A percentile compares a stretch with the other conserved stretches of the same genome.
phyloP scores from a whole-genome alignment of 92 coral and sea anemone species.

The Isaurus tuberculatus region DNA sequence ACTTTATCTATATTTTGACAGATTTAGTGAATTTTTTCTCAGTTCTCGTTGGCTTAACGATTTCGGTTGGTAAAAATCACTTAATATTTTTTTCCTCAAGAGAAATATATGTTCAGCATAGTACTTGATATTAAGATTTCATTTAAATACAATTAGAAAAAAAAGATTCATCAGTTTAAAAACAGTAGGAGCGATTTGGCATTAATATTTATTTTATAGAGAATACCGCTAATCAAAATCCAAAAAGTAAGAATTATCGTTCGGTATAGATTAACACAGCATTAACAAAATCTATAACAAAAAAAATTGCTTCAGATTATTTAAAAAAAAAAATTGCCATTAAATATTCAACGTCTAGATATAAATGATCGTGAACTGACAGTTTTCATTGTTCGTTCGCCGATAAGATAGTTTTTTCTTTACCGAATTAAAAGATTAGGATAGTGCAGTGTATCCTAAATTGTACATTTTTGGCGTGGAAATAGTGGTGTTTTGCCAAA shows the following conservation, averaged over 20 bases:
- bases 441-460: constrained; percentile 39
- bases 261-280: not conserved
- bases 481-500: constrained; percentile 33
- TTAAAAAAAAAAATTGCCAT: not conserved
- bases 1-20: not conserved
- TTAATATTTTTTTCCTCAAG: not conserved
- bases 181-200: not conserved
- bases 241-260: not conserved
- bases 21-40: not conserved
- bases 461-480: constrained; percentile 34
- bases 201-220: constrained; percentile 2
- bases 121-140: constrained; percentile 9
- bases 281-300: not conserved
- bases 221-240: not conserved
- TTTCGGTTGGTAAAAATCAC: not conserved
- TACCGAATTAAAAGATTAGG: not conserved
- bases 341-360: constrained; percentile 34
- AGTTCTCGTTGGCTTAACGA: not conserved
- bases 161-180: constrained; percentile 12
- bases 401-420: not conserved
- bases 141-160: constrained; percentile 22
- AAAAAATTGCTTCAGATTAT: constrained; percentile 11
- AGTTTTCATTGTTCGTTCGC: not conserved
- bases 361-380: constrained; percentile 36
- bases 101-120: not conserved